These are phyloP conservation scores for Chrysolina haemoptera DNA, from an alignment of 2,888 invertebrate species.

Conservation along the genomic window DNA sequence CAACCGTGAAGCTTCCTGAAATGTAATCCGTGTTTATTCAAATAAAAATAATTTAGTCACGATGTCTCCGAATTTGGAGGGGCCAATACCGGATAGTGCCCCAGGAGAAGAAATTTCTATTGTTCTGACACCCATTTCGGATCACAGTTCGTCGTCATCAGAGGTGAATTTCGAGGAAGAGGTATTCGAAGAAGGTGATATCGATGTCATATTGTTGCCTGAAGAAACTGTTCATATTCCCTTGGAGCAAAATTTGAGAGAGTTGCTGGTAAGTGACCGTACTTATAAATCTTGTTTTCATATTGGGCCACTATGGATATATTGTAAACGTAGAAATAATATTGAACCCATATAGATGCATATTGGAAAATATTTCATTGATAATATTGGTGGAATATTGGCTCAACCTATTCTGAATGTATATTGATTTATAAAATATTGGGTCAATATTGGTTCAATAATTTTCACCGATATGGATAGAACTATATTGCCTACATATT, in stretches of 20 bases:
- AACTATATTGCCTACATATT: no score
- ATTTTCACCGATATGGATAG: no score
- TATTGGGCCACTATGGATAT: no score
- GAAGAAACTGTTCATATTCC: constrained; percentile 44
- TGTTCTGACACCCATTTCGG: constrained; percentile 42
- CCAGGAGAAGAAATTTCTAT: constrained; percentile 36
- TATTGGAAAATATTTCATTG: no score
- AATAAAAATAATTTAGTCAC: background rate
- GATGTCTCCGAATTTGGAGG: constrained; percentile 57
- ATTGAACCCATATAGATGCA: no score
- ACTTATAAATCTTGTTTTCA: no score
- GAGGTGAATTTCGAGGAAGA: constrained; percentile 33
- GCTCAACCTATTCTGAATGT: no score
- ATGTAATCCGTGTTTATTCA: background rate
- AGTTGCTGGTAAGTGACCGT: constrained; percentile 55
- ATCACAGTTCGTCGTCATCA: constrained; percentile 35
- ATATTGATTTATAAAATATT: no score
- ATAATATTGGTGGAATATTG: no score
- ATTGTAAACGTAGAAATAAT: no score
- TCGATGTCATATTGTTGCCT: constrained; percentile 16
- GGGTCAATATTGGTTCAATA: no score
- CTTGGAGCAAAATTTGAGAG: constrained; percentile 57
- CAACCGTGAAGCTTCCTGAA: background rate
- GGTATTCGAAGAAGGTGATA: constrained; percentile 22
- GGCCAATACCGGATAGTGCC: constrained; percentile 31